Percentiles rank a stretch among this genome's conserved stretches.
phyloP scores from a whole-genome alignment of 2,113 vertebrate genomes.

The Nipponia nippon region DNA sequence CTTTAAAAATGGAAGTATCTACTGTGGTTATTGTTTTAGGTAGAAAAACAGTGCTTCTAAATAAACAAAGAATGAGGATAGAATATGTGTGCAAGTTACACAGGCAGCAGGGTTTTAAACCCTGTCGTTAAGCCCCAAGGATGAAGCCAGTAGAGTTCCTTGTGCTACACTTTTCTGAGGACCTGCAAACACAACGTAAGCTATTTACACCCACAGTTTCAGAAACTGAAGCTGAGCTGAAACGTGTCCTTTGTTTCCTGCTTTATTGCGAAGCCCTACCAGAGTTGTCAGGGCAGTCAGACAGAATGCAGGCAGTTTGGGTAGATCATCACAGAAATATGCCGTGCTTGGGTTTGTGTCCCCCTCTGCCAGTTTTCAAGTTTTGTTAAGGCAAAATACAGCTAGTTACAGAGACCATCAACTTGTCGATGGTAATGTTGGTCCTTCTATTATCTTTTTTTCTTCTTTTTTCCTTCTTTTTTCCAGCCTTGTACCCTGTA shows the following conservation, averaged over 20 bases:
- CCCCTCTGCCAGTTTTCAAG: background rate
- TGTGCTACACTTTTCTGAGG: background rate
- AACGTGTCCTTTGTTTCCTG: background rate
- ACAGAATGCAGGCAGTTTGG: background rate
- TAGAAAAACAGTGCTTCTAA: background rate
- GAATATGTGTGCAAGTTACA: background rate
- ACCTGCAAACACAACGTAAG: background rate
- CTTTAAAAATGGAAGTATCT: background rate
- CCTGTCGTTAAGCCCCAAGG: background rate
- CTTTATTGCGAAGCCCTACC: background rate
- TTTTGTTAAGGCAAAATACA: background rate
- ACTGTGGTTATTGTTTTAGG: background rate
- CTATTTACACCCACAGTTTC: background rate
- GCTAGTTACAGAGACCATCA: background rate
- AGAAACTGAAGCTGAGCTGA: background rate
- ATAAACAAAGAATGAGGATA: background rate
- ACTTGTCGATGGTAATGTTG: background rate
- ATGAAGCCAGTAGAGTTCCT: background rate
- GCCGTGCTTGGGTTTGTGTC: background rate
- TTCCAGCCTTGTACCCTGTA: background rate
- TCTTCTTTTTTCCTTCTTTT: rapidly evolving
- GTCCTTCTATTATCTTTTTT: background rate
- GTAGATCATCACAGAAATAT: background rate
- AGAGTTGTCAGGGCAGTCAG: background rate
- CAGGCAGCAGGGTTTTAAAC: background rate